A percentile compares a stretch with the other conserved stretches of the same genome.
Evolutionary conservation across 1,140 invertebrate genomes (phyloP).

Genomic region (Eciton burchellii): DNA sequence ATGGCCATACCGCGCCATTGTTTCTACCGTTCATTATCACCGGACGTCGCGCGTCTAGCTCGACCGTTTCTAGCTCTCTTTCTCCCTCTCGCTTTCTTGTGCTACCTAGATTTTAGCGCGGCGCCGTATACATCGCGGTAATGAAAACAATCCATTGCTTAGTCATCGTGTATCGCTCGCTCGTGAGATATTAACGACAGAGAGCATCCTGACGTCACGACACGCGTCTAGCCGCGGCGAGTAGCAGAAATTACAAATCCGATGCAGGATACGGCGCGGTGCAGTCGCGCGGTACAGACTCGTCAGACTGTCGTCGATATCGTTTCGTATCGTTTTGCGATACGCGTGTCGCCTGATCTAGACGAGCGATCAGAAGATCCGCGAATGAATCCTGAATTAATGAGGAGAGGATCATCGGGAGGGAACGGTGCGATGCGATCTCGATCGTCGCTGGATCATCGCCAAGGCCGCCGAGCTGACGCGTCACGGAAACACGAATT

Average conservation of each 20-base stretch:
- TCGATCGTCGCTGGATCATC: conserved; percentile 20
- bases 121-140: conserved; percentile 69
- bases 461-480: conserved; percentile 12
- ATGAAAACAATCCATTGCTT: conserved; percentile 71
- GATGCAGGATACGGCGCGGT: too few species aligned
- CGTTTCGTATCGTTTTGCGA: neutral
- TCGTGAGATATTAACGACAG: conserved; percentile 68
- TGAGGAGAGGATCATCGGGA: too few species aligned
- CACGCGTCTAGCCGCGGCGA: conserved; percentile 40
- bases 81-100: neutral
- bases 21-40: conserved; percentile 44
- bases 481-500: conserved; percentile 62
- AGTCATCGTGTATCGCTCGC: conserved; percentile 67
- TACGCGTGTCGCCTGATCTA: neutral
- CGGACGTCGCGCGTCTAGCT: neutral
- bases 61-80: neutral
- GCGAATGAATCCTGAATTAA: too few species aligned
- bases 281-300: neutral
- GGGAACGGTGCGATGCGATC: too few species aligned
- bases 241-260: conserved; percentile 18
- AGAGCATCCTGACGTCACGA: conserved; percentile 17
- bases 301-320: neutral
- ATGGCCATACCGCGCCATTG: conserved; percentile 33
- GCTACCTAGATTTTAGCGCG: conserved; percentile 60
- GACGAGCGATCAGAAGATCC: too few species aligned